Conservation (phyloP, 2,888 invertebrate species). For the Cephus sareptanus region DNA sequence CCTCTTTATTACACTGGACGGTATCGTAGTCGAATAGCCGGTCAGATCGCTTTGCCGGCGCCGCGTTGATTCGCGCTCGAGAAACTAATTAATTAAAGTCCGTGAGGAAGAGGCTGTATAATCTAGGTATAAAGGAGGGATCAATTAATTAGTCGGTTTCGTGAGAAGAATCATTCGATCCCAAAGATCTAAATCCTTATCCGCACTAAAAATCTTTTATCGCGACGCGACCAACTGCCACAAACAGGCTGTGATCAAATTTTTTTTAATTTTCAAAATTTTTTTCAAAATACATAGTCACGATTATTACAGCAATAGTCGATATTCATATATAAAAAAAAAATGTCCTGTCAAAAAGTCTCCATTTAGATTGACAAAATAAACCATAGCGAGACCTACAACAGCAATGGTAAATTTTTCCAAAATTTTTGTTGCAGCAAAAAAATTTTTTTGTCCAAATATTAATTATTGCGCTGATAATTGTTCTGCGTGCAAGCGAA, state of each 20-base stretch:
- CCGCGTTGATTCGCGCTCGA: background rate
- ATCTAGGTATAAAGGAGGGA: background rate
- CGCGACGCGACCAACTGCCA: too few species aligned
- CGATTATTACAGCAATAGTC: background rate
- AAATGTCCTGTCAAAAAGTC: background rate
- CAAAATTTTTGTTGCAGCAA: too few species aligned
- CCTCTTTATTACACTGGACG: background rate
- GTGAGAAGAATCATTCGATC: constrained; percentile 4
- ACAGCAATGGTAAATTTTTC: background rate
- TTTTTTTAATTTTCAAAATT: too few species aligned
- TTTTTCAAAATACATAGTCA: background rate
- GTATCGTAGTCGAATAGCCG: background rate
- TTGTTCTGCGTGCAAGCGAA: background rate
- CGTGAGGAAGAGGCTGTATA: constrained; percentile 4
- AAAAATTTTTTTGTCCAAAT: background rate
- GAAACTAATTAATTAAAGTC: constrained; percentile 20
- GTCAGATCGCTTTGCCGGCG: background rate
- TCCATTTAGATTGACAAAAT: background rate
- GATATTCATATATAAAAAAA: too few species aligned
- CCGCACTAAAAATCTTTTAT: background rate
- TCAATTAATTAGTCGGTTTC: constrained; percentile 23
- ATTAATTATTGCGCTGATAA: too few species aligned
- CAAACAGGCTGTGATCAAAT: too few species aligned
- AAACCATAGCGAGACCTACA: too few species aligned
- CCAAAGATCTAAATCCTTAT: background rate